Base-by-base conservation (phyloP, 2,888 invertebrate genomes). In the Chrysotoxum bicinctum region DNA sequence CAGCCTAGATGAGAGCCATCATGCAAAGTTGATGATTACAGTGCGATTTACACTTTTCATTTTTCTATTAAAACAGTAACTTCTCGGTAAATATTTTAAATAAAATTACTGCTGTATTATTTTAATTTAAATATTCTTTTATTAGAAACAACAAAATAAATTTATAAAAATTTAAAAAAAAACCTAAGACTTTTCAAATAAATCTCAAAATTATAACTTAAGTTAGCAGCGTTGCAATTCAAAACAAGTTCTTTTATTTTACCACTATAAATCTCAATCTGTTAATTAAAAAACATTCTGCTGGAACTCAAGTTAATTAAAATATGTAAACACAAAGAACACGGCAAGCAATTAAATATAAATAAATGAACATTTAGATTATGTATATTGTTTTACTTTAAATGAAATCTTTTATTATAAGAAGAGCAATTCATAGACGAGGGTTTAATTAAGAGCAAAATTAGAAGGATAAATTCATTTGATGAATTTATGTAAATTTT, bases 111-210 rank as follows among this genome's bases (percentile, higher is more conserved):
- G 5, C 2, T 32, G 30, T 10, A 16, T 1, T 6, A 30, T 6
- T 35, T 35, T 12, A 7, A 1, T 56, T 56, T 14, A 56, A 19
- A 35, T 32, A 32, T 35, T 35, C 7, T 21, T 56, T 56, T 56
- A 56, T 56, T 56, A 21, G 14, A 56, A 56, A 14, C 56, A 56
- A 56, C 32, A 19, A 56, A 56, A 56, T 56, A 35, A 35, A 35
- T 21, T 16, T 3, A 12, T 56, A 30, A 30, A 32, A 16, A 14
- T 7, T 7, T 21, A 19, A 19, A 32, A 12, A 56, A 56, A 16
- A 56, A 54, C n/a, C 7, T 12, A 4, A 5, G 14, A 19, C 1
- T 19, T 35, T 56, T 56, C 4, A 35, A 19, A 21, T 56, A 14
- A 21, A 35, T 56, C 56, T 35, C 32, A 21, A 21, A 32, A 56